These are phyloP conservation scores for Paralichthys olivaceus DNA, from an alignment of 2,113 vertebrate species.

Conservation along the genomic window DNA sequence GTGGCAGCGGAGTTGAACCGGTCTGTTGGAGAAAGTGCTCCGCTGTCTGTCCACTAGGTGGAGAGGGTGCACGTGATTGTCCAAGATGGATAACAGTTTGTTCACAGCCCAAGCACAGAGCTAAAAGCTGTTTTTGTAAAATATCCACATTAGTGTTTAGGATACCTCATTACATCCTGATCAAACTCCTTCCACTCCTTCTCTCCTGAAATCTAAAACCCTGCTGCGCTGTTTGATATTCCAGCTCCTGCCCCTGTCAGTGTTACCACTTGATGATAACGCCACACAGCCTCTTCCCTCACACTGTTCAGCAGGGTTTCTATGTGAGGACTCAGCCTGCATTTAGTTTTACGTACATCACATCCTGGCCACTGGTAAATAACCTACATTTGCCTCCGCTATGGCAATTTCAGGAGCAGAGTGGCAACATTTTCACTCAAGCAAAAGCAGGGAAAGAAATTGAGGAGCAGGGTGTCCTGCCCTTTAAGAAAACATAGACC, in stretches of 20 bases:
- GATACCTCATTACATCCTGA: background rate
- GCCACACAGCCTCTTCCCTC: conserved; percentile 30
- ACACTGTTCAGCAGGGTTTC: conserved; percentile 26
- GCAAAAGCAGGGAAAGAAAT: conserved; percentile 8
- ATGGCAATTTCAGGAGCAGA: conserved; percentile 9
- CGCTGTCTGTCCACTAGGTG: too few species aligned
- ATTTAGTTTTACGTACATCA: conserved; percentile 37
- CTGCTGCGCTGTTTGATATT: conserved; percentile 35
- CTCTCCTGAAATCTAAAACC: conserved; percentile 4
- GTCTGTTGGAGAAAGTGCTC: too few species aligned
- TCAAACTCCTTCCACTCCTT: background rate
- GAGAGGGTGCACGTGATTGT: too few species aligned
- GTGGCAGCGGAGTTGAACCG: too few species aligned
- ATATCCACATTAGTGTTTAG: too few species aligned
- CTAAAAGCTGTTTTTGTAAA: too few species aligned
- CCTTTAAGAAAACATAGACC: conserved; percentile 43
- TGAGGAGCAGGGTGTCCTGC: background rate
- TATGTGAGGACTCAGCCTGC: conserved; percentile 30
- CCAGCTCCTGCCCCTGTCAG: conserved; percentile 24
- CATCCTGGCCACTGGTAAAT: conserved; percentile 32
- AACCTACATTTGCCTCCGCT: conserved; percentile 28
- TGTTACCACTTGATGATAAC: conserved; percentile 48
- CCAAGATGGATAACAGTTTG: too few species aligned
- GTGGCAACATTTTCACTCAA: conserved; percentile 40
- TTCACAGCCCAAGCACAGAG: too few species aligned